Percentiles rank a stretch among this genome's conserved stretches.
Evolutionary conservation across 1,140 invertebrate genomes (phyloP).

Genomic region (Drosophila asahinai): DNA sequence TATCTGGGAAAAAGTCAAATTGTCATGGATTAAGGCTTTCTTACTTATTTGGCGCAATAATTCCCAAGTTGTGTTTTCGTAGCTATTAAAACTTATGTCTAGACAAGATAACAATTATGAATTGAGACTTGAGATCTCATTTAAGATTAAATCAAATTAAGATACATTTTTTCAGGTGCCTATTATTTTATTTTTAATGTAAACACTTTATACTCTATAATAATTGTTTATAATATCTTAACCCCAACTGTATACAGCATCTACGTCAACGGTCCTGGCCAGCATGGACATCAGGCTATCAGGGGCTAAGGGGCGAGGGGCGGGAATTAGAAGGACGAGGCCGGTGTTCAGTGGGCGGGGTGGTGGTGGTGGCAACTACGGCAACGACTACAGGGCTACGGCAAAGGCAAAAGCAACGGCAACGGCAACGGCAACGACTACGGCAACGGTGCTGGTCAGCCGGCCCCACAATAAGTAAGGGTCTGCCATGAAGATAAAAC

Average conservation of each 20-base stretch:
- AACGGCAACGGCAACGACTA: slow-evolving; percentile 31
- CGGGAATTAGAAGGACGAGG: slow-evolving; percentile 38
- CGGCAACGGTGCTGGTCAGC: slow-evolving; percentile 71
- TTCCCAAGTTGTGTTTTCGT: background rate
- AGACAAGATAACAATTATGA: no score
- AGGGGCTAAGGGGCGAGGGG: slow-evolving; percentile 7
- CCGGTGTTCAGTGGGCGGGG: slow-evolving; percentile 41
- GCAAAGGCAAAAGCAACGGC: slow-evolving; percentile 31
- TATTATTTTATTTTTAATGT: no score
- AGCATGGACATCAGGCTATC: slow-evolving; percentile 47
- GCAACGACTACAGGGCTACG: slow-evolving; percentile 20
- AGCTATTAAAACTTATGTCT: no score
- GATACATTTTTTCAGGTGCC: background rate
- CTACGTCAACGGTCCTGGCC: slow-evolving; percentile 55
- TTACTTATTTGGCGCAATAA: background rate
- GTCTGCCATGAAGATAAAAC: slow-evolving; percentile 85
- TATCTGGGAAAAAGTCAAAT: no score
- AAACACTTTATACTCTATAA: background rate
- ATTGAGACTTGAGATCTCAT: no score
- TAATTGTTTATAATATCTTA: background rate
- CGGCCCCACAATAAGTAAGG: slow-evolving; percentile 80
- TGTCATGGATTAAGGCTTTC: no score
- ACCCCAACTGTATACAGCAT: slow-evolving; percentile 32
- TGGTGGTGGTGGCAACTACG: slow-evolving; percentile 18
- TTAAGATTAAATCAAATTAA: background rate